Conservation (phyloP, 2,797 vertebrate species). For the Salarias fasciatus region DNA sequence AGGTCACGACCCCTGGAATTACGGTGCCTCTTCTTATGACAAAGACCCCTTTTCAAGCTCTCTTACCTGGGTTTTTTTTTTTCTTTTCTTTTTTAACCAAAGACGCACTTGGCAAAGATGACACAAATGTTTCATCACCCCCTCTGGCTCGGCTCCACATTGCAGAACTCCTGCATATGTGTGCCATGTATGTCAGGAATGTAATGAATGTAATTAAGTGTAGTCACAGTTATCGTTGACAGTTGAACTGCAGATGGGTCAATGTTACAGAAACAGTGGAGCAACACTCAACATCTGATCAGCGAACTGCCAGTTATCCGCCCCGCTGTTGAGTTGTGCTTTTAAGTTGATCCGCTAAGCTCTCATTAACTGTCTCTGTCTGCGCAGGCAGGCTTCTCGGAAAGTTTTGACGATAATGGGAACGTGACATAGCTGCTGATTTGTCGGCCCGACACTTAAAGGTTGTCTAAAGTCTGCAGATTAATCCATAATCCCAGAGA, state of each 20-base stretch:
- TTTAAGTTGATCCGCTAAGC: constrained; percentile 48
- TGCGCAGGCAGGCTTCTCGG: constrained; percentile 40
- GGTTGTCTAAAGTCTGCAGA: constrained; percentile 35
- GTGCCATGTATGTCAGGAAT: constrained; percentile 35
- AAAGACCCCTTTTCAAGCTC: constrained; percentile 72
- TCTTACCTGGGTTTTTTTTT: constrained; percentile 62
- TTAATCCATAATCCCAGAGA: constrained; percentile 55
- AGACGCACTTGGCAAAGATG: constrained; percentile 54
- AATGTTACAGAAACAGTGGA: not conserved
- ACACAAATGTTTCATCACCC: constrained; percentile 46
- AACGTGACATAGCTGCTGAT: constrained; percentile 36
- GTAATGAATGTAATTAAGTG: constrained; percentile 15
- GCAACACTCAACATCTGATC: not conserved
- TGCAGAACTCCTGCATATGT: constrained; percentile 30
- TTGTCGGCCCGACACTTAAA: constrained; percentile 40
- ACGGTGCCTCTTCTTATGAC: constrained; percentile 63
- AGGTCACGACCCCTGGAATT: constrained; percentile 72
- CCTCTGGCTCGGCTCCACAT: constrained; percentile 39
- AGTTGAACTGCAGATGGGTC: not conserved
- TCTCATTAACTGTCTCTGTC: constrained; percentile 40
- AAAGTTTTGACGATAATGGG: constrained; percentile 33
- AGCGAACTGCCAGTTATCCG: not conserved
- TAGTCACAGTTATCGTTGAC: too few relatives aligned
- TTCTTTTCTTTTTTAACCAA: too few relatives aligned
- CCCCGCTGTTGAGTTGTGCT: constrained; percentile 8